A percentile compares a stretch with the other conserved stretches of the same genome.
phyloP scores from a whole-genome alignment of 2,113 vertebrate species.

The Equus quagga region DNA sequence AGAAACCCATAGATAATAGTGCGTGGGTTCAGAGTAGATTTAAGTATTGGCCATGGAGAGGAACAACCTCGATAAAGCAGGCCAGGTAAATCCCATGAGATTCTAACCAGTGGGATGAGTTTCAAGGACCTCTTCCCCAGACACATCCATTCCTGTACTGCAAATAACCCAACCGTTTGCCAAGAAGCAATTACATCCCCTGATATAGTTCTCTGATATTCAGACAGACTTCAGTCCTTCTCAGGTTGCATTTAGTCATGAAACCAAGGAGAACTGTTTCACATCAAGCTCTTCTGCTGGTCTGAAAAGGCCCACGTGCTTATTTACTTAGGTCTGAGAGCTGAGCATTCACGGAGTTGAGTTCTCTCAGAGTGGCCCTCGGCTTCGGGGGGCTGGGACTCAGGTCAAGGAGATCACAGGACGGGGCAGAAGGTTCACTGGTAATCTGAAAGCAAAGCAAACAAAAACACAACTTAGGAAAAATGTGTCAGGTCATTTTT shows the following conservation, averaged over 20 bases:
- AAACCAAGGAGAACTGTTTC: slow-evolving; percentile 50
- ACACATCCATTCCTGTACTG: neutral
- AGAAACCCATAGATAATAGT: neutral
- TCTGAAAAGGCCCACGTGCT: neutral
- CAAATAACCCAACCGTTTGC: neutral
- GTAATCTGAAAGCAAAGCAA: slow-evolving; percentile 69
- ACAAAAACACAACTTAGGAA: slow-evolving; percentile 25
- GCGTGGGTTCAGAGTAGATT: neutral
- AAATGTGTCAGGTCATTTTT: neutral
- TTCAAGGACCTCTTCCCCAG: slow-evolving; percentile 2
- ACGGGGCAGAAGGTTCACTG: slow-evolving; percentile 87
- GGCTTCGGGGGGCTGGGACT: slow-evolving; percentile 65
- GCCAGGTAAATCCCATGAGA: neutral
- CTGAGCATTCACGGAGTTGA: slow-evolving; percentile 69
- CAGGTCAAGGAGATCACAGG: slow-evolving; percentile 86
- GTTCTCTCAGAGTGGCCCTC: neutral
- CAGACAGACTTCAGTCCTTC: slow-evolving; percentile 28
- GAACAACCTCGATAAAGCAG: neutral
- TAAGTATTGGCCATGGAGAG: neutral
- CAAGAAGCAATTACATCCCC: slow-evolving; percentile 36
- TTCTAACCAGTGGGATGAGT: neutral
- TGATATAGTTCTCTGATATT: neutral
- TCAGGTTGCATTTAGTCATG: slow-evolving; percentile 31
- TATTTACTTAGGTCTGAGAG: slow-evolving; percentile 84
- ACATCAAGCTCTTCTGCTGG: neutral